Base-by-base conservation (phyloP, 2,113 vertebrate species). In the Gallinago media region DNA sequence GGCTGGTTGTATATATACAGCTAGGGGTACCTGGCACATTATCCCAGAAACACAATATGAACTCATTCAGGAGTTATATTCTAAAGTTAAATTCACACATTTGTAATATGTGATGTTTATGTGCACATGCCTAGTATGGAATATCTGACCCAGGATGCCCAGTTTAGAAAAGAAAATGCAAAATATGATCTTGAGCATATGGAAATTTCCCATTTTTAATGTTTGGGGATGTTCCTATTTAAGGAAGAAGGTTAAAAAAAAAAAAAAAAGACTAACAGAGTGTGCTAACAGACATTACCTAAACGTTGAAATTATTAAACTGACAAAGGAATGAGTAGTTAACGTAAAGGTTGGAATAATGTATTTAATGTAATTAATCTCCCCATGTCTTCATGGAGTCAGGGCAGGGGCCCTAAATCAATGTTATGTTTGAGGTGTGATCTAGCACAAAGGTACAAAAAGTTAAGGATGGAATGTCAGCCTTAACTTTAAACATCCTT, bases 391-490 rank as follows among this genome's bases (percentile, higher is more conserved):
- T 82, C 68, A 71, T 76, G 76, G 47, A 72, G 38, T 32, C 67
- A 17, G 62, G 86, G 90, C 87, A 89, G 84, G 67, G 91, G 79
- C 94, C 82, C 36, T 56, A 77, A 97, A 94, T 93, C 82, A 32
- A 68, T 80, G 96, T 95, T 97, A 91, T 97, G 96, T 96, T 91
- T 84, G 93, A 92, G 91, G 92, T 92, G 94, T 92, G 97, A 96
- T 85, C 81, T 70, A 97, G 95, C 97, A 97, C 94, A 92, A 96
- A 96, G 93, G 94, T 92, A 96, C 89, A 92, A 92, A 94, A 96
- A 93, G 92, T 86, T 78, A 95, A 94, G 97, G 97, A 97, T 94
- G 89, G 95, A 97, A 97, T 96, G 96, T 97, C 93, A 83, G 38
- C 77, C 93, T 92, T 73, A 92, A 85, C 96, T 97, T 96, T 96